Conservation (phyloP, 2,113 vertebrate species). For the Papio anubis region DNA sequence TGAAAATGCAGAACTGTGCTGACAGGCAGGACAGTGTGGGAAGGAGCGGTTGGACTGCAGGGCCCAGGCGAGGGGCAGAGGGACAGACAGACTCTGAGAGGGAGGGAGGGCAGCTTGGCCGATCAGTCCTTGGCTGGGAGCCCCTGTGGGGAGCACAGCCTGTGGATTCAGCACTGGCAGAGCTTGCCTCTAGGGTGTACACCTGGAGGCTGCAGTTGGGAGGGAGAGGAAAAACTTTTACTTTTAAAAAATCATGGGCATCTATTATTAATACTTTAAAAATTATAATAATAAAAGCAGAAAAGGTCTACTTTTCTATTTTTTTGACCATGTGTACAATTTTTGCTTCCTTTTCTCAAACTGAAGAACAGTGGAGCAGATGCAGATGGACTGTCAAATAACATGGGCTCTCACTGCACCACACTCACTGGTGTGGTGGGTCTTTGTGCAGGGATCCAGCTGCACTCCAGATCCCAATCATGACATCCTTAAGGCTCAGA, state of each 20-base stretch:
- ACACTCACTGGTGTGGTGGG: not conserved
- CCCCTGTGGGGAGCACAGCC: not conserved
- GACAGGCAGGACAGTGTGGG: not conserved
- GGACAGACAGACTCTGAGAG: not conserved
- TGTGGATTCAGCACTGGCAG: not conserved
- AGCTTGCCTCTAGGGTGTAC: not conserved
- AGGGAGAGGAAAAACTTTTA: not conserved
- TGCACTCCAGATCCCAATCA: not conserved
- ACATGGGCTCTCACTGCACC: too few species aligned
- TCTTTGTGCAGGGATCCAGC: not conserved
- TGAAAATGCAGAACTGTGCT: not conserved
- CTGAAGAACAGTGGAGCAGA: too few species aligned
- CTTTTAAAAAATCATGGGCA: not conserved
- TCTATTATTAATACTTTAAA: not conserved
- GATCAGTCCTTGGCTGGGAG: not conserved
- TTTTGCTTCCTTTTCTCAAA: not conserved
- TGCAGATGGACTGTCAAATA: not conserved
- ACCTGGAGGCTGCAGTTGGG: not conserved
- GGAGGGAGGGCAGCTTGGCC: not conserved
- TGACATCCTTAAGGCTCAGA: not conserved
- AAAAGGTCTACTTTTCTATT: not conserved
- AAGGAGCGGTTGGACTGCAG: not conserved
- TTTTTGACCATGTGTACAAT: not conserved
- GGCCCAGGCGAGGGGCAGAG: not conserved
- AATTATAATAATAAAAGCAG: not conserved